A percentile compares a stretch with the other conserved stretches of the same genome.
Conservation (phyloP, 2,113 vertebrate species). For the Neotoma lepida region DNA sequence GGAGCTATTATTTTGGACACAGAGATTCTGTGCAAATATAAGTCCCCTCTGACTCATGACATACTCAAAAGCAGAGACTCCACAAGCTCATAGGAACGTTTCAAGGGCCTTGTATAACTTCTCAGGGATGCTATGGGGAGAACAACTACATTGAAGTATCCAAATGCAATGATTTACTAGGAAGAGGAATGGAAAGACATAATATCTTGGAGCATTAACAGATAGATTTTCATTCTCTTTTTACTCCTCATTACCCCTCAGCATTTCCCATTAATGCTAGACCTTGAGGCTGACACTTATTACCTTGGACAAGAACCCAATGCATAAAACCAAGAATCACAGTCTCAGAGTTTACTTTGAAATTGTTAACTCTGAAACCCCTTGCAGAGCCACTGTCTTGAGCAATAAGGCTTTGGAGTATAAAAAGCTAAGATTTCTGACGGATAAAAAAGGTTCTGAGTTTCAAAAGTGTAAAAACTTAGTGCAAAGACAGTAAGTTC, state of each 20-base stretch:
- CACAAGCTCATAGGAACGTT: background rate
- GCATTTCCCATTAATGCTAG: conserved; percentile 67
- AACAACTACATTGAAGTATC: background rate
- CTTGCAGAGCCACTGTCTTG: conserved; percentile 34
- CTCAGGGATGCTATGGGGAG: background rate
- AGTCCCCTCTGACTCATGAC: background rate
- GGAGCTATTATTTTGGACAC: background rate
- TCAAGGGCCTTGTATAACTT: conserved; percentile 16
- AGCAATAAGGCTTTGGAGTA: conserved; percentile 12
- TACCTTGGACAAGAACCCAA: conserved; percentile 47
- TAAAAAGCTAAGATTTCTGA: conserved; percentile 23
- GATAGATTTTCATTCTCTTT: conserved; percentile 67
- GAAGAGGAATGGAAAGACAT: conserved; percentile 38
- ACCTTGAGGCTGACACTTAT: conserved; percentile 66
- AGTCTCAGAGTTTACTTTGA: conserved; percentile 56
- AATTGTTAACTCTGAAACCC: conserved; percentile 48
- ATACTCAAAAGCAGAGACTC: conserved; percentile 27
- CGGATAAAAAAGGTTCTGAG: background rate
- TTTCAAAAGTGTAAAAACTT: conserved; percentile 54
- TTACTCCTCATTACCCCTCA: conserved; percentile 65
- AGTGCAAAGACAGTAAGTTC: background rate
- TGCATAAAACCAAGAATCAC: conserved; percentile 59
- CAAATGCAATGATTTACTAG: conserved; percentile 61
- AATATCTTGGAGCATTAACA: conserved; percentile 47
- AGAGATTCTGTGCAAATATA: conserved; percentile 2